A percentile compares a stretch with the other conserved stretches of the same genome.
phyloP scores from a whole-genome alignment of 2,888 invertebrate species.

The Thelaira solivaga region DNA sequence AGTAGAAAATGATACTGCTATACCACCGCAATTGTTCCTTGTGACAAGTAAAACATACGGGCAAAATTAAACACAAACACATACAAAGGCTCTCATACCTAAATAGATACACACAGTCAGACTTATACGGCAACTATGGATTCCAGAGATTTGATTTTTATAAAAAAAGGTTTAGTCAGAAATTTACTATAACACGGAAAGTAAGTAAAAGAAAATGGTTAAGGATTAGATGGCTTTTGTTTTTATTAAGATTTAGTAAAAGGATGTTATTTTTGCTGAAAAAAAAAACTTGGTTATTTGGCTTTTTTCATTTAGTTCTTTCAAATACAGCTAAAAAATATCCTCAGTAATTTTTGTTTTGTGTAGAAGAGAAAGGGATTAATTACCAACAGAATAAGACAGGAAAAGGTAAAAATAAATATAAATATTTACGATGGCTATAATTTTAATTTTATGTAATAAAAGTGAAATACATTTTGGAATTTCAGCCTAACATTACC shows the following conservation, averaged over 20 bases:
- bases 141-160: slow-evolving; percentile 42
- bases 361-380: too few species aligned
- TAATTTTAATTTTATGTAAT: too few species aligned
- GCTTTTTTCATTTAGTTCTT: not conserved
- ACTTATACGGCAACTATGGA: not conserved
- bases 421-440: too few species aligned
- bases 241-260: slow-evolving; percentile 35
- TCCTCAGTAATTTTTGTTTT: too few species aligned
- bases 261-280: not conserved
- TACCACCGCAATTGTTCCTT: slow-evolving; percentile 4
- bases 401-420: too few species aligned
- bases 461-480: too few species aligned
- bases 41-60: not conserved
- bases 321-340: not conserved
- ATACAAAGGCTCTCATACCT: not conserved
- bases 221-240: slow-evolving; percentile 42
- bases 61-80: not conserved
- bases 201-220: not conserved
- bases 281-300: not conserved
- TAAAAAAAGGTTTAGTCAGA: slow-evolving; percentile 29
- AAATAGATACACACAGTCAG: not conserved
- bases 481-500: too few species aligned
- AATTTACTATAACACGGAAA: slow-evolving; percentile 2
- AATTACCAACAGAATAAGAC: too few species aligned
- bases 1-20: slow-evolving; percentile 44